Evolutionary conservation across 2,888 invertebrate genomes (phyloP).

Genomic region (Adelognathus sp.): DNA sequence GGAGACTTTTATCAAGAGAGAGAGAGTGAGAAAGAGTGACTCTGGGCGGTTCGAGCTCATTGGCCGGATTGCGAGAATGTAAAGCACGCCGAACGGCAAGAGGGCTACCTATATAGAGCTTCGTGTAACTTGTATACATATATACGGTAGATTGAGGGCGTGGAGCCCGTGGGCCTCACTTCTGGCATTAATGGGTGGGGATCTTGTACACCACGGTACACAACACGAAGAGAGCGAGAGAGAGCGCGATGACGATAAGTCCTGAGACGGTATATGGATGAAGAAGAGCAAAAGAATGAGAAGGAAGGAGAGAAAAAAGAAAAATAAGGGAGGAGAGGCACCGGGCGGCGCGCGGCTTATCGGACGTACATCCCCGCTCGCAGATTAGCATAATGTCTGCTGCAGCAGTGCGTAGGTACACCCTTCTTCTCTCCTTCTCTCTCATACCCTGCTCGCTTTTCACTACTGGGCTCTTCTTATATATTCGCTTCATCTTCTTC

Average conservation of each 20-base stretch:
- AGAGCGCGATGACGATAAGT: slow-evolving; percentile 1
- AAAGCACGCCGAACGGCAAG: slow-evolving; percentile 67
- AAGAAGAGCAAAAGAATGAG: slow-evolving; percentile 8
- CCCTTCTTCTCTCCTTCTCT: background rate
- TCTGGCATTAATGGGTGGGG: slow-evolving; percentile 58
- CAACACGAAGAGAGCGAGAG: slow-evolving; percentile 32
- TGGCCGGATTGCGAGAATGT: slow-evolving; percentile 65
- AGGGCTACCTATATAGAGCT: slow-evolving; percentile 36
- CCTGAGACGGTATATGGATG: slow-evolving; percentile 47
- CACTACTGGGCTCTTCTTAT: slow-evolving; percentile 10
- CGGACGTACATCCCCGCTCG: slow-evolving; percentile 79
- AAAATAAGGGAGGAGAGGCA: slow-evolving; percentile 24
- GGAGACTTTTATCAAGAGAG: too few relatives aligned
- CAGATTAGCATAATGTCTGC: slow-evolving; percentile 80
- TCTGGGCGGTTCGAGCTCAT: slow-evolving; percentile 14
- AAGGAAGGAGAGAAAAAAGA: slow-evolving; percentile 5
- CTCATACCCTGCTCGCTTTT: slow-evolving; percentile 1
- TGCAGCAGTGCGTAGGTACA: slow-evolving; percentile 62
- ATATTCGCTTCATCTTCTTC: slow-evolving; percentile 37
- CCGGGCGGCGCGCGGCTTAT: slow-evolving; percentile 72
- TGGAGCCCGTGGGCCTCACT: slow-evolving; percentile 79
- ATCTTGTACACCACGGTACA: slow-evolving; percentile 69
- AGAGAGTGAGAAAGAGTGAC: background rate
- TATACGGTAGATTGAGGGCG: slow-evolving; percentile 78
- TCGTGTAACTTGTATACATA: slow-evolving; percentile 35